These are phyloP conservation scores for Trichomalopsis sarcophagae DNA, from an alignment of 1,140 invertebrate genomes.

Conservation along the genomic window DNA sequence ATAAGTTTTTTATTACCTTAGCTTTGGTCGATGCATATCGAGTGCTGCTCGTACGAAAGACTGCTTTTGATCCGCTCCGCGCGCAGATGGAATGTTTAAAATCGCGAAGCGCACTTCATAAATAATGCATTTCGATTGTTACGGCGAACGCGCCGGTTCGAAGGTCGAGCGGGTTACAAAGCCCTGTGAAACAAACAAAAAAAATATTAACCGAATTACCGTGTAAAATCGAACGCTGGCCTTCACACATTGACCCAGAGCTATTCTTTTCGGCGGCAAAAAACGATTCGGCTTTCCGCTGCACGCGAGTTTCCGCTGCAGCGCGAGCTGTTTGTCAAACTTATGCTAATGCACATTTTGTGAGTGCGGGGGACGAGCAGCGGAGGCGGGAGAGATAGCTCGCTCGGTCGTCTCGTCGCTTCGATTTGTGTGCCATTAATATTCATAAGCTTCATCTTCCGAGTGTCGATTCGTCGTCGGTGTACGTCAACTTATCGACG, in stretches of 20 bases:
- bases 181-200: neutral
- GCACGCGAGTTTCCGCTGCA: neutral
- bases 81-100: neutral
- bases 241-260: conserved; percentile 60
- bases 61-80: neutral
- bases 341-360: conserved; percentile 65
- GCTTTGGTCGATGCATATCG: neutral
- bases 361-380: conserved; percentile 44
- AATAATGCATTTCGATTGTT: neutral
- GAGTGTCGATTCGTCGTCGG: neutral
- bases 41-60: neutral
- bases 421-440: conserved; percentile 64
- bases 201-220: neutral
- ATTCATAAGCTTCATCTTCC: conserved; percentile 63
- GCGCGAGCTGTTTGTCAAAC: conserved; percentile 69
- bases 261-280: neutral
- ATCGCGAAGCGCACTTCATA: neutral
- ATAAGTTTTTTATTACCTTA: neutral
- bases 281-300: neutral
- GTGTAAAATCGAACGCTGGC: conserved; percentile 45
- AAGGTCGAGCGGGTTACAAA: neutral
- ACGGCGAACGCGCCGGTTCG: neutral
- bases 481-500: neutral
- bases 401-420: conserved; percentile 53
- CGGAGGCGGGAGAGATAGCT: conserved; percentile 29